Evolutionary conservation across 2,113 vertebrate genomes (phyloP), one percentile per base, ranked within the genome.

Genomic region (Reinhardtius hippoglossoides): DNA sequence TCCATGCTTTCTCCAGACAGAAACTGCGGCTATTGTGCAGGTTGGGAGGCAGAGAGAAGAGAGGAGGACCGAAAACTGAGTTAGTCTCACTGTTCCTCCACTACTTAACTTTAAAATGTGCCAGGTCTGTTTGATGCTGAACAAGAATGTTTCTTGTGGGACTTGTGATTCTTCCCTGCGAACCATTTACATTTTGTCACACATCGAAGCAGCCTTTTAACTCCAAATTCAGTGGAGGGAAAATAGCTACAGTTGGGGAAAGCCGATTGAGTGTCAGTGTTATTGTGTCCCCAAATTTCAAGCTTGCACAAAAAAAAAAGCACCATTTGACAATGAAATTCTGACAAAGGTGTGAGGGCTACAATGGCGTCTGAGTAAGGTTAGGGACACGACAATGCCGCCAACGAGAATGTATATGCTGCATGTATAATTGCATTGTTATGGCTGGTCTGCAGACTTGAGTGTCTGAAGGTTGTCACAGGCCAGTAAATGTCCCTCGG

Each of bases 341-440:
- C 79, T 80, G 76, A 92, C 88, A 91, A 91, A 91, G 90, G 90
- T 89, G 62, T 85, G 66, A 74, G 15, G 81, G 78, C 59, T 56
- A 91, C 91, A 90, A 90, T 84, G 40, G 82, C 3, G 57, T 81
- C 71, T 40, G 77, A 69, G 82, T 78, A 76, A 76, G 78, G 83
- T 84, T 81, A 61, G 40, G 46, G 4, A 44, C 1, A 20, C 37
- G 14, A 87, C 91, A 91, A 92, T 88, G 23, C 85, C 12, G 54
- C 75, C 76, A 67, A 85, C 70, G 71, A 71, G 54, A 91, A 86
- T 80, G 80, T 78, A 87, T 82, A 83, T 73, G 80, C 74, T 66
- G 88, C 75, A 86, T 88, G 76, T 50, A 82, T 82, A 89, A 91
- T 90, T 82, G 82, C 82, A 87, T 88, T 88, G 80, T 88, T 80